Evolutionary conservation across 2,113 vertebrate species (phyloP), one percentile per base, ranked within the genome.

Genomic region (Hydrochoerus hydrochaeris): DNA sequence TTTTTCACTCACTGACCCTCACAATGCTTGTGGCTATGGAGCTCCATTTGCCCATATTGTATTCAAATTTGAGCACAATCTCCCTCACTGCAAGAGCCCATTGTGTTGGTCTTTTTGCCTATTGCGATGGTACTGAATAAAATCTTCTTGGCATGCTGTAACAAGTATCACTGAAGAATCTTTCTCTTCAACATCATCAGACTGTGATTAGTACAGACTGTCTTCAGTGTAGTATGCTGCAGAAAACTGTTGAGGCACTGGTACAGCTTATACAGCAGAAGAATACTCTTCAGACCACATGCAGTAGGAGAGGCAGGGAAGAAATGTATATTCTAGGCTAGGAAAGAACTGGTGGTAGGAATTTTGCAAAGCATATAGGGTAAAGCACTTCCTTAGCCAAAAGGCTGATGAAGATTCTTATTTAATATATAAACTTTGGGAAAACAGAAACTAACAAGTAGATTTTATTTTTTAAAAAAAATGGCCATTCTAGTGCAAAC

Each of bases 351-450:
- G 6, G 24, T 63, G 78, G 82, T 35, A 90, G 28, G 69, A 94
- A 86, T 96, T 95, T 65, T 81, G 10, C 73, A 88, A 93, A 71
- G 60, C 62, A 75, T 58, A 46, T 17, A 46, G 32, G 57, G 90
- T 41, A 97, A 92, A 84, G 75, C 19, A 94, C 49, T 30, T 91
- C 84, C 16, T 67, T 46, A 90, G 81, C 16, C 69, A 94, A 90
- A 94, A 1, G 65, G 58, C 3, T 96, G 85, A 89, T 82, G 71
- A 93, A 49, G 30, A 87, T 38, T 85, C 90, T 91, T 93, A 82
- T 0, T 91, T 86, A 95, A 95, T 90, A 81, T 92, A 3, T 81
- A 62, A 92, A 69, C 63, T 90, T 80, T 87, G 49, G 86, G 41
- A 13, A 95, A 80, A 65, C 4, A 94, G 92, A 88, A 38, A 84